phyloP scores from a whole-genome alignment of 2,113 vertebrate genomes.

The Rhombomys opimus region DNA sequence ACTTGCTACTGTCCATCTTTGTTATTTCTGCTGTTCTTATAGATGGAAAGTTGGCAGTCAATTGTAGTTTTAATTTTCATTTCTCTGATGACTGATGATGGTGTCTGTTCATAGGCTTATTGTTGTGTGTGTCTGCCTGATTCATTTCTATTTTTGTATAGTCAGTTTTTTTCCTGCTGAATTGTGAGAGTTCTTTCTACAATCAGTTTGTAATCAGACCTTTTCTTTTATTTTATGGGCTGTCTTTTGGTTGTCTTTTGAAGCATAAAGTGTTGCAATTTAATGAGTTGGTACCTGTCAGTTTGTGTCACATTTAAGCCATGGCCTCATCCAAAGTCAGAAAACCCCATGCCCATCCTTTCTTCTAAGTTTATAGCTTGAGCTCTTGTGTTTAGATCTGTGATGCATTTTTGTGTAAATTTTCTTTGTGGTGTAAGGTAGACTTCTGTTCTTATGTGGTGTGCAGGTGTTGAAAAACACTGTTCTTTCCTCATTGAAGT shows the following conservation, averaged over 20 bases:
- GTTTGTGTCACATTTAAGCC: background rate
- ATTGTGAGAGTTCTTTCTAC: background rate
- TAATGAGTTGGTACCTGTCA: background rate
- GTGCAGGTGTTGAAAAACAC: background rate
- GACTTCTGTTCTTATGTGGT: background rate
- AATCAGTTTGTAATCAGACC: background rate
- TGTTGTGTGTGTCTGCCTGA: background rate
- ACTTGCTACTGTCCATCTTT: background rate
- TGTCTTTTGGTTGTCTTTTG: constrained; percentile 32
- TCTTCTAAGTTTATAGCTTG: background rate
- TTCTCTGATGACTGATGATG: background rate
- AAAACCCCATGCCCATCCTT: background rate
- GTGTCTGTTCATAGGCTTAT: background rate
- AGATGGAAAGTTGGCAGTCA: background rate
- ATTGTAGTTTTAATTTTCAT: background rate
- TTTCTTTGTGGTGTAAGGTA: constrained; percentile 13
- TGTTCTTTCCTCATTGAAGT: background rate
- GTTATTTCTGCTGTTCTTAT: background rate
- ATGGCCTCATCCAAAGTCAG: background rate
- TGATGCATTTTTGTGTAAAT: background rate
- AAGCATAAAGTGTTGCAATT: background rate
- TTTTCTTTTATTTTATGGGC: background rate
- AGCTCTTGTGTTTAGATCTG: background rate
- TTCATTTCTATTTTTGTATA: background rate
- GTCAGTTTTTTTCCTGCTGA: background rate